A percentile compares a stretch with the other conserved stretches of the same genome.
Evolutionary conservation across 2,888 invertebrate species (phyloP).

Genomic region (Lucinisca nassula): DNA sequence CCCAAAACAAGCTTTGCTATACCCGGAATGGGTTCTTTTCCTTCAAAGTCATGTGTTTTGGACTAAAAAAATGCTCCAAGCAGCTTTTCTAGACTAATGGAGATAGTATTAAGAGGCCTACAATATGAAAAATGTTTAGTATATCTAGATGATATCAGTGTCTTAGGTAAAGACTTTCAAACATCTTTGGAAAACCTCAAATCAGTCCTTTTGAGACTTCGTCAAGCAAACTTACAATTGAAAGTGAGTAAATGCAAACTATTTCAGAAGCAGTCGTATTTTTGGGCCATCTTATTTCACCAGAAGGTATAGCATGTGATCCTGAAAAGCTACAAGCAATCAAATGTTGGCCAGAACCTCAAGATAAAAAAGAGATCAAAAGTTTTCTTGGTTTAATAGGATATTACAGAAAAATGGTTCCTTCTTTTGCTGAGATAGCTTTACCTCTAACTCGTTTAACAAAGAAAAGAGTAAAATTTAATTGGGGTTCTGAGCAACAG

Average conservation of each 20-base stretch:
- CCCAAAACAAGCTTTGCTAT: constrained; percentile 11
- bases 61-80: constrained; percentile 34
- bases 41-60: constrained; percentile 26
- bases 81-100: constrained; percentile 18
- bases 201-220: background rate
- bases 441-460: constrained; percentile 3
- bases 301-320: background rate
- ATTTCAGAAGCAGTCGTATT: constrained; percentile 18
- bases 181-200: background rate
- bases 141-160: constrained; percentile 32
- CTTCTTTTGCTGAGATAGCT: constrained; percentile 13
- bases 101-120: background rate
- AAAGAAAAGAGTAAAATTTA: constrained; percentile 15
- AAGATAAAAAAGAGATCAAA: constrained; percentile 15
- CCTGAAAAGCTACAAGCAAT: constrained; percentile 15
- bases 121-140: constrained; percentile 18
- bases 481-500: background rate
- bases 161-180: constrained; percentile 28
- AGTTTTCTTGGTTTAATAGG: constrained; percentile 22
- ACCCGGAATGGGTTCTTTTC: background rate
- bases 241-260: constrained; percentile 27
- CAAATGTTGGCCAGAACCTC: constrained; percentile 18
- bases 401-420: constrained; percentile 19
- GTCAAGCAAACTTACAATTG: constrained; percentile 19
- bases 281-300: constrained; percentile 20